Evolutionary conservation across 2,113 vertebrate genomes (phyloP), one percentile per base, ranked within the genome.

Genomic region (Myotis brandtii): DNA sequence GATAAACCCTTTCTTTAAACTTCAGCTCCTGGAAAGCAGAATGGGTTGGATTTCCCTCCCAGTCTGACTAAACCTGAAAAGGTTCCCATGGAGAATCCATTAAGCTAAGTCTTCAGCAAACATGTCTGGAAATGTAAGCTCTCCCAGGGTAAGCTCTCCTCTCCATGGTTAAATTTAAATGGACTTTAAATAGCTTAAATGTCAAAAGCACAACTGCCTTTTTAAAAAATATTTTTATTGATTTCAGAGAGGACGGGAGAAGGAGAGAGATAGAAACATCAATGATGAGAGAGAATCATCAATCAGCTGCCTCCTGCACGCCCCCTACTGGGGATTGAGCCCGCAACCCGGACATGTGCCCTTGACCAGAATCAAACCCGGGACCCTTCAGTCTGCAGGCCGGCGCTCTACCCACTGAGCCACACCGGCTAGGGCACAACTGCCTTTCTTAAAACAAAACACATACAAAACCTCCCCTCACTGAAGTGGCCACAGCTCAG

Each of bases 161-260:
- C 48, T 91, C 46, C 10, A 67, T 4, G 56, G 59, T 62, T 62
- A 62, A 27, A 27, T 27, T 62, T 27, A 62, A 27, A 27, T 12
- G 59, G 94, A 92, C 27, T 66, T 93, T 59, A 82, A 93, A 54
- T 34, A 87, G 32, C n/a, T 88, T 85, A 64, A 93, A 62, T 64
- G 50, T 91, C 90, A 85, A 96, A 92, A 87, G 81, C 34, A 87
- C 16, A 72, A 90, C 11, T 92, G 48, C 32, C 50, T 93, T 96
- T 92, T 11, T 2, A 46, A 46, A 46, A 46, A 46, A 46, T 46
- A 46, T 46, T 46, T 46, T 46, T 46, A 46, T 46, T 46, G 46
- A 46, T 46, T 46, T 46, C 46, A 46, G 9, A 11, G 46, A 11
- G 46, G 46, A 46, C 11, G 46, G 46, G 46, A 46, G 37, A 37